Conservation (phyloP, 2,113 vertebrate species). For the Catharus minimus region DNA sequence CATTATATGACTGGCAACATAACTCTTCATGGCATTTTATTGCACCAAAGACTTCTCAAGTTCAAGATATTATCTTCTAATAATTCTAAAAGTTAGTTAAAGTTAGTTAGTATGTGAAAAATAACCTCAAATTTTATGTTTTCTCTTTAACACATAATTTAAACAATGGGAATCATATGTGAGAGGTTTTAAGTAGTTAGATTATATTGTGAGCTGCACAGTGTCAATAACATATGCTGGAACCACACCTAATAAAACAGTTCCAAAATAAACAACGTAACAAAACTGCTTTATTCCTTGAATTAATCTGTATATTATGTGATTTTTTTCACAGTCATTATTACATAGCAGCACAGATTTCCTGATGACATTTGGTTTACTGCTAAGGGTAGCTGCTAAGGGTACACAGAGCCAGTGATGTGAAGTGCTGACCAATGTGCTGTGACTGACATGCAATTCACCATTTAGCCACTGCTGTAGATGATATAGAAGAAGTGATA, state of each 20-base stretch:
- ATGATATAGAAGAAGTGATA: not conserved
- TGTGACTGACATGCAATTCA: conserved; percentile 5
- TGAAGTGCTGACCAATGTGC: not conserved
- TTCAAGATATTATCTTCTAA: not conserved
- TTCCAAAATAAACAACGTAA: conserved; percentile 10
- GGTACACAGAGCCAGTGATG: not conserved
- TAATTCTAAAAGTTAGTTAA: not conserved
- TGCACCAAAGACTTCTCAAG: not conserved
- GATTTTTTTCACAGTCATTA: not conserved
- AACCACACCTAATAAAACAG: not conserved
- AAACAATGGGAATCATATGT: not conserved
- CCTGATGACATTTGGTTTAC: conserved; percentile 2
- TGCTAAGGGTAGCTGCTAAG: not conserved
- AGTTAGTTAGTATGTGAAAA: not conserved
- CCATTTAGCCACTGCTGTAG: not conserved
- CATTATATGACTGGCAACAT: not conserved
- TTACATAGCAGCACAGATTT: not conserved
- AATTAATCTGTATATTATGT: not conserved
- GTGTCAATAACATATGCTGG: not conserved
- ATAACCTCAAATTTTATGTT: not conserved
- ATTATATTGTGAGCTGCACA: not conserved
- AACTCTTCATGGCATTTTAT: not conserved
- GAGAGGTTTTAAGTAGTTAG: not conserved
- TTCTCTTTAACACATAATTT: not conserved
- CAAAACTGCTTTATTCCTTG: not conserved